A percentile compares a stretch with the other conserved stretches of the same genome.
Evolutionary conservation across 2,113 vertebrate species (phyloP).

Genomic region (Euleptes europaea): DNA sequence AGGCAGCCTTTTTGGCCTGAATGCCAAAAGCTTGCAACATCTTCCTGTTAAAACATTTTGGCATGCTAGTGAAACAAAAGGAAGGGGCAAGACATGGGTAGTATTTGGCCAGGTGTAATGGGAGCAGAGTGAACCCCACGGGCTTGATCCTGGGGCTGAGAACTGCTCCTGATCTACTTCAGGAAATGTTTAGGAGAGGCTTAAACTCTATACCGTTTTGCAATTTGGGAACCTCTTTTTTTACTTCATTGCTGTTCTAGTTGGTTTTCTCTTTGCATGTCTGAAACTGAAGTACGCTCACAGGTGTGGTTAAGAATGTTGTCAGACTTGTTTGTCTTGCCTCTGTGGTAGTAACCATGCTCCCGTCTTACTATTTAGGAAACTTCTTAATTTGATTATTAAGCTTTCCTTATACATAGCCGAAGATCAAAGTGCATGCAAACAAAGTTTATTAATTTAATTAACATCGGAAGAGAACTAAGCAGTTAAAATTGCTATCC

Average conservation of each 20-base stretch:
- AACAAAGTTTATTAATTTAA: not conserved
- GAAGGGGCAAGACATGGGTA: too few species aligned
- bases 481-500: not conserved
- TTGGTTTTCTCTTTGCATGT: conserved; percentile 35
- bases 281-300: conserved; percentile 41
- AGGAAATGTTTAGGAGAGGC: not conserved
- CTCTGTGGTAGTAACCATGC: conserved; percentile 30
- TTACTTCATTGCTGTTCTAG: conserved; percentile 43
- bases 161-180: too few species aligned
- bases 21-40: not conserved
- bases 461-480: not conserved
- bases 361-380: conserved; percentile 53
- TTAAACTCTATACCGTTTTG: conserved; percentile 13
- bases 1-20: not conserved
- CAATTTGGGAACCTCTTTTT: conserved; percentile 23
- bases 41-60: not conserved
- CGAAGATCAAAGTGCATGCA: not conserved
- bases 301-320: conserved; percentile 69
- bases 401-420: not conserved
- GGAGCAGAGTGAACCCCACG: too few species aligned
- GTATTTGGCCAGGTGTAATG: too few species aligned
- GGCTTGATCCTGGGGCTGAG: too few species aligned
- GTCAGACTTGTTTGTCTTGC: conserved; percentile 43
- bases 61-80: too few species aligned
- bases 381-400: not conserved